phyloP scores from a whole-genome alignment of 2,113 vertebrate species.

The Ophthalmolycus amberensis region DNA sequence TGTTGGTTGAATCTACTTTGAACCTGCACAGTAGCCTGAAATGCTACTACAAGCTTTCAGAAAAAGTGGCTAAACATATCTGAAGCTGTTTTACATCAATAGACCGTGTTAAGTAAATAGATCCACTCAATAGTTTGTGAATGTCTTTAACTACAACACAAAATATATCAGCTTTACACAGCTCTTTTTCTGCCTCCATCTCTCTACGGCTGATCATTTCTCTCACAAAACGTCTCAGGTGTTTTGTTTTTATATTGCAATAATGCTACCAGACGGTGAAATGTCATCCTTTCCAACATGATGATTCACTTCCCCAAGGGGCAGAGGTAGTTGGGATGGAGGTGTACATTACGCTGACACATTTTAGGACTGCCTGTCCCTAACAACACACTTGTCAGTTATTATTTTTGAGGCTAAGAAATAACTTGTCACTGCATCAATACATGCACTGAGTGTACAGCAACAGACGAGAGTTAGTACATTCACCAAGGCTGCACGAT shows the following conservation, averaged over 20 bases:
- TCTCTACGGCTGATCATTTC: background rate
- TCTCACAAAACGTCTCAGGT: constrained; percentile 41
- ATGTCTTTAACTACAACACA: too few relatives aligned
- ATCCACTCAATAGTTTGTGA: too few relatives aligned
- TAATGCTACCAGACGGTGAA: constrained; percentile 60
- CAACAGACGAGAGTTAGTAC: background rate
- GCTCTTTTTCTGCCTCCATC: constrained; percentile 11
- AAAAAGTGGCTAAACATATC: too few relatives aligned
- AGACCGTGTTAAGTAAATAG: too few relatives aligned
- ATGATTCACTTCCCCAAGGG: constrained; percentile 35
- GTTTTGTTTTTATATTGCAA: constrained; percentile 53
- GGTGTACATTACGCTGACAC: constrained; percentile 54
- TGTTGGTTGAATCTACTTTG: background rate
- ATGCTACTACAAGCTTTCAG: background rate
- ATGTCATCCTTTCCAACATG: constrained; percentile 54
- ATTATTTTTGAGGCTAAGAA: constrained; percentile 21
- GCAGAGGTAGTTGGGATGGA: constrained; percentile 24
- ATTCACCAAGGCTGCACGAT: background rate
- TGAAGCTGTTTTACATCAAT: too few relatives aligned
- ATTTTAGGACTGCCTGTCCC: constrained; percentile 42
- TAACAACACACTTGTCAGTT: constrained; percentile 22
- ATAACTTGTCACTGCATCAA: constrained; percentile 2
- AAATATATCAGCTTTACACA: too few relatives aligned
- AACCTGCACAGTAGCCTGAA: too few relatives aligned
- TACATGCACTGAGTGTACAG: background rate